Base-by-base conservation (phyloP, 1,140 invertebrate species). In the Prorops nasuta region DNA sequence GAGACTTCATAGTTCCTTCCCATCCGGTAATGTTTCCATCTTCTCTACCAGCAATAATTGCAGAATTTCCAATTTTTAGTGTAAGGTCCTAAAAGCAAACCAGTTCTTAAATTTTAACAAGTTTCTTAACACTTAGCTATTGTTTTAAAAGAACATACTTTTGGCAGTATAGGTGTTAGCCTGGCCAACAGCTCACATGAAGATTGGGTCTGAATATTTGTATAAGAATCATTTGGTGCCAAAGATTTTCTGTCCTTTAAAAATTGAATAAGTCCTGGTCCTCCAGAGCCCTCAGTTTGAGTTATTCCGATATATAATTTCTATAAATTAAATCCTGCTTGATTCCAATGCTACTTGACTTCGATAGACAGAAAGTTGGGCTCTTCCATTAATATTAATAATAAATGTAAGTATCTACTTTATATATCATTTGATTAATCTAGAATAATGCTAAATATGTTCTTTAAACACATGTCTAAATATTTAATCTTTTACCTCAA, bases 281-380 rank as follows among this genome's bases (percentile, higher is more conserved):
- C 76, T 24, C 76, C 76, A 45, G 72, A 78, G 45, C 73, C 80
- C 66, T 83, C 84, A 38, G 84, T 85, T 64, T 87, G 84, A 32
- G 81, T 85, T 48, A 91, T 81, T 51, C 80, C 81, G 47, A 89
- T 77, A 64, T 83, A 84, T 41, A 91, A 81, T 83, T 88, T 89
- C 87, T 90, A 70, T 49, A 80, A 81, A 71, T 52, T 39, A 60
- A 46, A 66, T 50, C 44, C 45, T 49, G 44, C 44, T 45, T 58
- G 57, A 52, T 58, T 66, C 49, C 56, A 58, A 55, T 47, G 12
- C 35, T 34, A 53, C 41, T 22, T 43, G 43, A 32, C 51, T 47
- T 64, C 38, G 51, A 58, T 52, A 54, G 56, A 58, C 54, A 63
- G 54, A 59, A 57, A 47, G 54, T 59, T 50, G 35, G 47, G 32